These are phyloP conservation scores for Notarius lentiginosus DNA, from an alignment of 2,113 vertebrate genomes.

Conservation along the genomic window DNA sequence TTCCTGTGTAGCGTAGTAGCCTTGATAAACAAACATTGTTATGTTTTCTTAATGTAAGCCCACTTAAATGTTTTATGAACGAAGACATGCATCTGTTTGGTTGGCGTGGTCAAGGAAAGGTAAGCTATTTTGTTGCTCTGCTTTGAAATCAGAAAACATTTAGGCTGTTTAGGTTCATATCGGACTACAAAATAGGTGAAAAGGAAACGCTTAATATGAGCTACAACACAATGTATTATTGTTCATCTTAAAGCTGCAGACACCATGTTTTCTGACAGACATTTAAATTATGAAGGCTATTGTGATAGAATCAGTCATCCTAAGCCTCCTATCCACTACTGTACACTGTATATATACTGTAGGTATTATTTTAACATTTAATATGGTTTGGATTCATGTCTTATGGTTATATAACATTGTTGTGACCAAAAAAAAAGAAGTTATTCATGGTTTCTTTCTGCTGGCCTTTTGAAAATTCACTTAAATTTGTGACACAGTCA, in stretches of 20 bases:
- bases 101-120: not conserved
- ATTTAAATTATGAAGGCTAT: not conserved
- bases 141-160: not conserved
- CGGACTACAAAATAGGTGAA: not conserved
- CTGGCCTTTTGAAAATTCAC: not conserved
- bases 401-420: not conserved
- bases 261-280: not conserved
- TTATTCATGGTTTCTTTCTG: not conserved
- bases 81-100: not conserved
- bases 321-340: not conserved
- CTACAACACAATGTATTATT: not conserved
- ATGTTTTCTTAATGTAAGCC: not conserved
- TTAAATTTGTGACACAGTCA: conserved; percentile 3
- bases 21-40: not conserved
- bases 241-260: not conserved
- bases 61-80: not conserved
- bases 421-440: no score
- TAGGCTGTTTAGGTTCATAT: not conserved
- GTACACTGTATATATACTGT: not conserved
- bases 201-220: not conserved
- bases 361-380: not conserved
- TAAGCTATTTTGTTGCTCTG: not conserved
- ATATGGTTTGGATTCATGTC: not conserved
- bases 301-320: not conserved
- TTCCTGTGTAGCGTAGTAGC: not conserved